Evolutionary conservation across 2,888 invertebrate genomes (phyloP), one percentile per base, ranked within the genome.

Genomic region (Anoplius nigerrimus): DNA sequence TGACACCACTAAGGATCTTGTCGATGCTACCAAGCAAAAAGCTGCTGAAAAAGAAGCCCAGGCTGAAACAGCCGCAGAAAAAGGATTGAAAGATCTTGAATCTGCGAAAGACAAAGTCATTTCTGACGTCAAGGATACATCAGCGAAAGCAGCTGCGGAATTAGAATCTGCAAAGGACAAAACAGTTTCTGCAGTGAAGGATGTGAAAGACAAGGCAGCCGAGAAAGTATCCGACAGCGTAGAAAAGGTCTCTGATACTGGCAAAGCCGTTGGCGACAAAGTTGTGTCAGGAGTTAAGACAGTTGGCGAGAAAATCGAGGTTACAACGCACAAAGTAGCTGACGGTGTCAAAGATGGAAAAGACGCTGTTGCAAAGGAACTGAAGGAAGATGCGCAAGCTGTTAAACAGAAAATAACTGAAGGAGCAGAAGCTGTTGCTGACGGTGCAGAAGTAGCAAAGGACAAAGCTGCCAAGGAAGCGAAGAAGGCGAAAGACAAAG

Each of bases 251-350:
- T 53, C 73, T 13, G 78, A 91, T 79, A 89, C 89, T 81, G 90
- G 91, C 89, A 90, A 91, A 53, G 88, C 90, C 3, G 79, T 90
- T 0, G 90, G 90, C 85, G 91, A 91, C 72, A 52, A 68, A 18
- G 51, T 72, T 11, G 55, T 51, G 0, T 46, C 62, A 1, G 51
- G 53, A 0, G 62, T 54, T 57, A 83, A 79, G 21, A 81, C 81
- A 64, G 80, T 80, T 11, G 76, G 81, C 6, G 63, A 58, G 0
- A 67, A 74, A 54, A 6, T 56, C 1, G 64, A 73, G n/a, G 52
- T 22, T 21, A 15, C 62, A n/a, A 61, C 60, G 0, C 69, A 69
- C 45, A 69, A 66, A 6, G 54, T 67, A 6, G 66, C 61, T 2
- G 64, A 72, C 21, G 63, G 67, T 0, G 66, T 54, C 13, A 53